These are phyloP conservation scores for Alosa sapidissima DNA, from an alignment of 2,797 vertebrate species.

Conservation along the genomic window DNA sequence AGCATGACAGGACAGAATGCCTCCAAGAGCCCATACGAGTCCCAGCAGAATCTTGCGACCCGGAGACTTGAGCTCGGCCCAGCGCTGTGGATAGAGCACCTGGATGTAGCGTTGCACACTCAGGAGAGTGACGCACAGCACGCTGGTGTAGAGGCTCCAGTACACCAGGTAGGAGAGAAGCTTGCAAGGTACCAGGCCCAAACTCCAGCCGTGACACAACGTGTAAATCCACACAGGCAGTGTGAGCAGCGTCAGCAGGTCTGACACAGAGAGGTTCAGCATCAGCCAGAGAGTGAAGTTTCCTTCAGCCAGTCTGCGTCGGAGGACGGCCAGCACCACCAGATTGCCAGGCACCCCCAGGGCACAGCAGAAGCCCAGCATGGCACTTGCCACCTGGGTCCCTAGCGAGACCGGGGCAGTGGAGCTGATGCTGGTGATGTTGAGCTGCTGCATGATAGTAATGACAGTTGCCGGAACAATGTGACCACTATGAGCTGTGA, in stretches of 20 bases:
- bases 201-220: constrained; percentile 24
- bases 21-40: constrained; percentile 35
- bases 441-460: not conserved
- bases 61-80: constrained; percentile 23
- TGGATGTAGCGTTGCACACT: constrained; percentile 46
- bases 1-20: constrained; percentile 20
- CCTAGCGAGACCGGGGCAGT: not conserved
- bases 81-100: constrained; percentile 41
- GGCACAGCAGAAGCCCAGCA: constrained; percentile 34
- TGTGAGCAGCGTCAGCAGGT: constrained; percentile 42
- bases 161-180: constrained; percentile 35
- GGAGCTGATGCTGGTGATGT: not conserved
- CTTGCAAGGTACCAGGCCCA: constrained; percentile 32
- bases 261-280: constrained; percentile 42
- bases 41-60: constrained; percentile 27
- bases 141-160: constrained; percentile 44
- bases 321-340: constrained; percentile 34
- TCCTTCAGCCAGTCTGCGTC: not conserved
- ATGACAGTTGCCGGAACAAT: not conserved
- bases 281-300: constrained; percentile 47
- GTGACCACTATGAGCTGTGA: not conserved
- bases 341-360: constrained; percentile 45
- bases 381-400: not conserved
- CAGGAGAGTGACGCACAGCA: constrained; percentile 44
- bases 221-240: constrained; percentile 41